These are phyloP conservation scores for Lerista edwardsae DNA, from an alignment of 2,797 vertebrate species.

Conservation along the genomic window DNA sequence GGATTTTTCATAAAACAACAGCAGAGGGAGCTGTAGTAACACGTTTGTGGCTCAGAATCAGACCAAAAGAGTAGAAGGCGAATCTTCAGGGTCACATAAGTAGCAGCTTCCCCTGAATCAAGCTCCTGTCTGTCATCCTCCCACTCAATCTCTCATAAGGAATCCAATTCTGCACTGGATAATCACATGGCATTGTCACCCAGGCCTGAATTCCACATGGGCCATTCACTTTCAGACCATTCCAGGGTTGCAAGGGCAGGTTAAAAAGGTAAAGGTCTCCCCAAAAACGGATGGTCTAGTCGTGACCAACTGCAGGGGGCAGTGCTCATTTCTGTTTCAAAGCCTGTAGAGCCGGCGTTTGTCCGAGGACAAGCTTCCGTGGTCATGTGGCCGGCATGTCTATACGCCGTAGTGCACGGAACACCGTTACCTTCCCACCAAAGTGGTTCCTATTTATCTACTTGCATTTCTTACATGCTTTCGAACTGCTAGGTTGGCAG, in stretches of 20 bases:
- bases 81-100: not conserved
- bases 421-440: too few relatives aligned
- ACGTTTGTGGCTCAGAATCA: not conserved
- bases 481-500: too few relatives aligned
- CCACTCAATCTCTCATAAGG: not conserved
- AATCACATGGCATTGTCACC: not conserved
- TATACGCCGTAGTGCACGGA: too few relatives aligned
- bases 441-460: too few relatives aligned
- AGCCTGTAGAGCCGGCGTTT: too few relatives aligned
- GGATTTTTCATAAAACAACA: not conserved
- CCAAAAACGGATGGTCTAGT: too few relatives aligned
- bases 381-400: too few relatives aligned
- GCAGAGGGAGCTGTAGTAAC: constrained; percentile 14
- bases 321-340: too few relatives aligned
- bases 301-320: too few relatives aligned
- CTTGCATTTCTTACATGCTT: too few relatives aligned
- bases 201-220: not conserved
- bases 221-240: not conserved
- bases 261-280: not conserved
- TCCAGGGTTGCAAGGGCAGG: not conserved
- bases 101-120: not conserved
- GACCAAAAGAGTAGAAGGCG: not conserved
- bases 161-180: not conserved
- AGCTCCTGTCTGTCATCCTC: not conserved
- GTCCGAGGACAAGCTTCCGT: too few relatives aligned